Base-by-base conservation (phyloP, 2,888 invertebrate species). In the Limnephilus marmoratus region DNA sequence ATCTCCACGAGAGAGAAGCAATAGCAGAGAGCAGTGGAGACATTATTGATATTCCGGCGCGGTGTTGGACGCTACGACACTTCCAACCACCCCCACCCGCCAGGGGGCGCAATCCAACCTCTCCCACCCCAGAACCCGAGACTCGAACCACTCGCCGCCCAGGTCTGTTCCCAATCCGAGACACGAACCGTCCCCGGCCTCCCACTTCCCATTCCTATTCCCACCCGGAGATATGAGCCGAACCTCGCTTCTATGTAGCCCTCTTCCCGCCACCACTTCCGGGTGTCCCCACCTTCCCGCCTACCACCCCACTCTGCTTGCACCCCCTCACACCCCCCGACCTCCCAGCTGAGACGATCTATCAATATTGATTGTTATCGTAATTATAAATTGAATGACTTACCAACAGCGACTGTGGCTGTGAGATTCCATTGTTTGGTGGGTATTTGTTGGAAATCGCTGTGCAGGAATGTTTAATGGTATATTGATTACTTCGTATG, bases 291-390 rank as follows among this genome's bases (percentile, higher is more conserved):
- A 37, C 37, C 37, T 37, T 45, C 53, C 90, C 93, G 34, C 93
- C 49, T 15, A 49, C 49, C 12, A 49, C 90, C 93, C 94, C 83
- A 41, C 37, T 85, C 92, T 90, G 91, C 90, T 93, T 90, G 85
- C 93, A 91, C 87, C 89, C 90, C 80, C 87, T 53, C 93, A 91
- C 87, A 90, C 90, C 80, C 87, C 81, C 86, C 96, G 96, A 96
- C 96, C 96, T 96, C 96, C 96, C 96, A 95, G 96, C 96, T 90
- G 95, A 96, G 96, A 96, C 96, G 96, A 96, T 96, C 96, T 96
- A 96, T 95, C 95, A 96, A 95, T 96, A 96, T 96, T 96, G 96
- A 96, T 96, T 96, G 96, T 96, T 96, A 96, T 96, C 96, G 95
- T 96, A 96, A 96, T 96, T 96, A 96, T 96, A 95, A 91, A 93